Conservation (phyloP, 2,113 vertebrate genomes). For the Epinephelus fuscoguttatus region DNA sequence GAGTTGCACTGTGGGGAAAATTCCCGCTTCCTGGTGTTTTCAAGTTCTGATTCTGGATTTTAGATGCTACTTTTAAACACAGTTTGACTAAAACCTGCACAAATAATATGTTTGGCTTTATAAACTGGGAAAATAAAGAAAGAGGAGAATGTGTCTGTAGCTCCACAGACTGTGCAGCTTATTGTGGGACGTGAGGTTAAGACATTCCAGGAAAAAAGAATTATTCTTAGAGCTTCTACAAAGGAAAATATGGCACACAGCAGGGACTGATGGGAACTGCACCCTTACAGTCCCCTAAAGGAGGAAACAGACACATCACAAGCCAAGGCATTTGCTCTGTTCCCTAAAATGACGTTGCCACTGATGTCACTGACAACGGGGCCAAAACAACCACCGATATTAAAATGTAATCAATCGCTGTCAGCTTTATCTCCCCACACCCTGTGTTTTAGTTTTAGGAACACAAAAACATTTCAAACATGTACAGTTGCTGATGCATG, state of each 20-base stretch:
- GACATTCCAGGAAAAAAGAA: neutral
- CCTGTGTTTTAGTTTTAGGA: neutral
- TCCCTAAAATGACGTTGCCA: constrained; percentile 46
- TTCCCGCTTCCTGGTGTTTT: constrained; percentile 69
- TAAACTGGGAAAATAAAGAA: neutral
- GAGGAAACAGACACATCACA: constrained; percentile 28
- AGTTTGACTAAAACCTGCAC: neutral
- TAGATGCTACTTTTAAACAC: neutral
- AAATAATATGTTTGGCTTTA: neutral
- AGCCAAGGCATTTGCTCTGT: neutral
- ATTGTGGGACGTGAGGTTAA: constrained; percentile 4
- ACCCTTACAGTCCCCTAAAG: neutral
- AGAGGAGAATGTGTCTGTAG: neutral
- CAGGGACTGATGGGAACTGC: constrained; percentile 47
- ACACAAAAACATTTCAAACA: neutral
- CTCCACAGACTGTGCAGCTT: neutral
- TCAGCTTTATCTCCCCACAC: neutral
- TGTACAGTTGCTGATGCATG: neutral
- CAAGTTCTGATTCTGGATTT: constrained; percentile 17
- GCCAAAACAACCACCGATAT: neutral
- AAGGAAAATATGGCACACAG: constrained; percentile 1
- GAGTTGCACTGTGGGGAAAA: constrained; percentile 52
- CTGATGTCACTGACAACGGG: neutral
- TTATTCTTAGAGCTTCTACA: neutral
- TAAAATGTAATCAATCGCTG: neutral